Base-by-base conservation (phyloP, 2,797 vertebrate species). In the Capromys pilorides region DNA sequence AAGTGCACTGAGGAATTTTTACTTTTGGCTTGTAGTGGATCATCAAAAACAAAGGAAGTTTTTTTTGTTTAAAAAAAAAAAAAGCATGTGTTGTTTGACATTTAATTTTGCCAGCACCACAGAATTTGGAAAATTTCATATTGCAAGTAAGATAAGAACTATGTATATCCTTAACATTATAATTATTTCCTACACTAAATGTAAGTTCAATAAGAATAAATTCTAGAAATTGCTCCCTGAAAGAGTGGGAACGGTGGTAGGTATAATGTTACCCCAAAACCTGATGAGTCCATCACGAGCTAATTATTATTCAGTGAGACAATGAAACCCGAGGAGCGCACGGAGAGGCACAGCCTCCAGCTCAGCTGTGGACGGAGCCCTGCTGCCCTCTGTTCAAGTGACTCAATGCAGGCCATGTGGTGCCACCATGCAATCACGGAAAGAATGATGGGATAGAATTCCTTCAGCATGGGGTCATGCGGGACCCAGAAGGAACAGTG, bases 371-470 rank as follows among this genome's bases (percentile, higher is more conserved):
- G 13, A 3, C 10, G 2, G 1, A 1, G 10, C 36, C 12, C 31
- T 3, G 14, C 18, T 9, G 13, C 19, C 26, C 18, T 2, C 39
- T 24, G 13, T 26, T 21, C 6, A 12, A 13, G 39, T 3, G 28
- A 6, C 5, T 3, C 69, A 1, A 12, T 0, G 16, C 4, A 19
- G 54, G 39, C 33, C 21, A 0, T 2, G 21, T 0, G 3, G 2
- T 1, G 0, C 4, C n/a, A 0, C 18, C n/a, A 24, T 11, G 6
- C 12, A 12, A 0, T 19, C 22, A 1, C 0, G 33, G 49, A 21
- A 2, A 11, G 1, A 11, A 28, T 21, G 33, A 24, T 33, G 11
- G 45, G 5, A 45, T 4, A 16, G 4, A 49, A 4, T 5, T 22
- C 9, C 6, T 1, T 2, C 10, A 31, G 41, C n/a, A 10, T 1